Percentiles rank a stretch among this genome's conserved stretches.
phyloP scores from a whole-genome alignment of 92 coral and sea anemone genomes.

The Scolanthus callimorphus region DNA sequence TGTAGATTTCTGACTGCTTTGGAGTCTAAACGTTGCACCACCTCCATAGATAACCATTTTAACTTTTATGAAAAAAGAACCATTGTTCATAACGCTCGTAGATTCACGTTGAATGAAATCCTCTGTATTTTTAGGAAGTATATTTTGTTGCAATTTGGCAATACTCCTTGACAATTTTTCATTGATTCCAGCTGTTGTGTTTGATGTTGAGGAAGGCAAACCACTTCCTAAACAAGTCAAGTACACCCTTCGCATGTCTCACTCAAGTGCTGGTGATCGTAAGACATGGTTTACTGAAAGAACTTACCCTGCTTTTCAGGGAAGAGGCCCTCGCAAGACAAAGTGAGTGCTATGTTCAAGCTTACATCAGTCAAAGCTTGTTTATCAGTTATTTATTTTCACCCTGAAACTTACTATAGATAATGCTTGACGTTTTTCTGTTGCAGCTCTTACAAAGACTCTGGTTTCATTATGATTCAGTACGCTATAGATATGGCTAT shows the following conservation, averaged over 20 bases:
- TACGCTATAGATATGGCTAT: slow-evolving; percentile 93
- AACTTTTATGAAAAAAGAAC: no score
- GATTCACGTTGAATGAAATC: no score
- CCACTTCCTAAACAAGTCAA: slow-evolving; percentile 74
- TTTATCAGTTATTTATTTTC: neutral
- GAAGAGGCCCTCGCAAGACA: slow-evolving; percentile 47
- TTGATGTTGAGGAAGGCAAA: slow-evolving; percentile 43
- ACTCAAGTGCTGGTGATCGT: slow-evolving; percentile 13
- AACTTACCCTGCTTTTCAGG: slow-evolving; percentile 73
- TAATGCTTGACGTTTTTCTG: slow-evolving; percentile 7
- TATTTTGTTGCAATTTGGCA: no score
- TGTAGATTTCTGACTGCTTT: no score
- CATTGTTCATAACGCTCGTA: no score
- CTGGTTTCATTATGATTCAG: slow-evolving; percentile 72
- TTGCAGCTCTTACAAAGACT: slow-evolving; percentile 34
- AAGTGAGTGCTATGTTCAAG: slow-evolving; percentile 20
- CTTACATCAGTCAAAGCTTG: neutral
- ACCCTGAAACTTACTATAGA: neutral
- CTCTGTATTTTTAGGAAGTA: no score
- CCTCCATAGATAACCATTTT: no score
- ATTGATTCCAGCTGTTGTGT: slow-evolving; percentile 75
- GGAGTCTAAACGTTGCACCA: no score
- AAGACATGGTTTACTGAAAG: slow-evolving; percentile 69
- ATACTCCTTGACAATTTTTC: no score
- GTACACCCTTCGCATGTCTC: slow-evolving; percentile 80